These are phyloP conservation scores for Xiphophorus couchianus DNA, from an alignment of 2,113 vertebrate genomes.

Conservation along the genomic window DNA sequence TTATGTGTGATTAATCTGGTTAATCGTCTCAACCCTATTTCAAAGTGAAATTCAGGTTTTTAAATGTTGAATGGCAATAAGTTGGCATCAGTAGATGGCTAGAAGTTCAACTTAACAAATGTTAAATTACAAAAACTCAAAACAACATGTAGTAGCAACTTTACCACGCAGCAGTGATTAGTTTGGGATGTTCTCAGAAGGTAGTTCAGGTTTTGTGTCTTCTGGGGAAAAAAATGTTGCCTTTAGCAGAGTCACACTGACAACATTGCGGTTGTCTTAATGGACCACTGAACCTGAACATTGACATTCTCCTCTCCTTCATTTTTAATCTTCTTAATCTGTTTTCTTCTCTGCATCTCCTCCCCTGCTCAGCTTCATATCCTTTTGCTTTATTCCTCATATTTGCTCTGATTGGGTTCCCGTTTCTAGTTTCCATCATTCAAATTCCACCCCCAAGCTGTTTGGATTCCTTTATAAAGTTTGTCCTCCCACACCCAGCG, in stretches of 20 bases:
- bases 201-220: slow-evolving; percentile 22
- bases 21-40: too few relatives aligned
- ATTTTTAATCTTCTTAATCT: neutral
- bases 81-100: too few relatives aligned
- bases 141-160: neutral
- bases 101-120: too few relatives aligned
- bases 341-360: neutral
- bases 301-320: neutral
- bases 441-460: slow-evolving; percentile 26
- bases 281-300: neutral
- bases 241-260: slow-evolving; percentile 30
- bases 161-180: slow-evolving; percentile 20
- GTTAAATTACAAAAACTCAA: too few relatives aligned
- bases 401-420: slow-evolving; percentile 32
- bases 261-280: slow-evolving; percentile 11
- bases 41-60: too few relatives aligned
- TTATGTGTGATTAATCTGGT: too few relatives aligned
- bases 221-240: neutral
- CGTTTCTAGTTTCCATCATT: slow-evolving; percentile 45
- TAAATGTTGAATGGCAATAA: too few relatives aligned
- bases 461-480: slow-evolving; percentile 50
- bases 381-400: slow-evolving; percentile 19
- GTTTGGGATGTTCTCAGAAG: slow-evolving; percentile 25
- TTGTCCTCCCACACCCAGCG: slow-evolving; percentile 37
- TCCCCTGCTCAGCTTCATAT: neutral